A percentile compares a stretch with the other conserved stretches of the same genome.
Conservation (phyloP, 2,888 invertebrate species). For the Erynnis tages region DNA sequence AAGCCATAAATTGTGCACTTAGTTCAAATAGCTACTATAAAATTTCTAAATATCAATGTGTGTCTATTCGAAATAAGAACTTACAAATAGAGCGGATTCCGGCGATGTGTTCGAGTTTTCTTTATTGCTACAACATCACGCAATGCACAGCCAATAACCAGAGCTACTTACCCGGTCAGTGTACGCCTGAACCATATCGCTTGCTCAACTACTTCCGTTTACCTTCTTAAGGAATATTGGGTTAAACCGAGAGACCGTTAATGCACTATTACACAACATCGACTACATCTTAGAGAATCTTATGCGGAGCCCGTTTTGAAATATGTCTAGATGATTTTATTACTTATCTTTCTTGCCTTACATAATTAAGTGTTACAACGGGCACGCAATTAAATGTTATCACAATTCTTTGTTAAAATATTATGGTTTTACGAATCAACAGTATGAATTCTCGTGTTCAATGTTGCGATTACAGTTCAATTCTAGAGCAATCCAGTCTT, state of each 20-base stretch:
- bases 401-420: too few species aligned
- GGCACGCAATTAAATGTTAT: too few species aligned
- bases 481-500: not conserved
- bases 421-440: too few species aligned
- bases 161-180: constrained; percentile 4
- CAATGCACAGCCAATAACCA: not conserved
- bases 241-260: not conserved
- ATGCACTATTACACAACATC: not conserved
- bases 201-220: constrained; percentile 27
- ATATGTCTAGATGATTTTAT: too few species aligned
- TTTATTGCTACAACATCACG: constrained; percentile 7
- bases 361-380: too few species aligned
- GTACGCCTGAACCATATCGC: constrained; percentile 10
- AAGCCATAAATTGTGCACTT: too few species aligned
- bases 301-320: too few species aligned
- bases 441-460: too few species aligned
- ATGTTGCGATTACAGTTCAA: not conserved
- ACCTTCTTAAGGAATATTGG: constrained; percentile 4
- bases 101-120: not conserved
- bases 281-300: too few species aligned
- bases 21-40: too few species aligned
- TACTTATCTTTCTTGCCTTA: too few species aligned
- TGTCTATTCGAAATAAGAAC: too few species aligned
- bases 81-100: not conserved
- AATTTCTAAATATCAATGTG: not conserved